A percentile compares a stretch with the other conserved stretches of the same genome.
These are phyloP conservation scores for Pinctada fucata DNA, from an alignment of 2,888 invertebrate species.

Conservation along the genomic window DNA sequence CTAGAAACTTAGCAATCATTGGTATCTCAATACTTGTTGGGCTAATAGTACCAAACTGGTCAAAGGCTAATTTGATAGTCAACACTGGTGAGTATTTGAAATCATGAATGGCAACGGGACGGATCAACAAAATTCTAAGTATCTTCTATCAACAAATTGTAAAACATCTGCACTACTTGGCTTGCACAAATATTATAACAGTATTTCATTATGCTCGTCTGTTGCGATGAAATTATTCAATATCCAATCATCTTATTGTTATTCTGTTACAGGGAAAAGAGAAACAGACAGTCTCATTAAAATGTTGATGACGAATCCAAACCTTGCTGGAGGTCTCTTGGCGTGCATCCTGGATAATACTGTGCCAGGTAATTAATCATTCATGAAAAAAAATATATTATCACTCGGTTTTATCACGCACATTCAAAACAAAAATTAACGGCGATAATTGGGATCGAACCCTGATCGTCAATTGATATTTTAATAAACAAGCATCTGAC, in stretches of 20 bases:
- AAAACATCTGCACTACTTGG: too few relatives aligned
- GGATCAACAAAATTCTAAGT: too few relatives aligned
- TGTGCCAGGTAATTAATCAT: conserved; percentile 47
- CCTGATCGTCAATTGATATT: too few relatives aligned
- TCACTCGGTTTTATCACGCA: too few relatives aligned
- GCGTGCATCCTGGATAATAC: conserved; percentile 75
- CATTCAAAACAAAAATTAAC: too few relatives aligned
- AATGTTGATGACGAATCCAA: conserved; percentile 49
- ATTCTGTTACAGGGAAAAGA: conserved; percentile 31
- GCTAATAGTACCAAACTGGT: conserved; percentile 78
- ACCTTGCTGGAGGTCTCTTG: conserved; percentile 71
- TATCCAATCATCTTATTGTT: neutral
- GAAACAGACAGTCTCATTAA: conserved; percentile 41
- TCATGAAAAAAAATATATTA: too few relatives aligned
- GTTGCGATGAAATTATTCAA: neutral
- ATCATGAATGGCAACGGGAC: too few relatives aligned
- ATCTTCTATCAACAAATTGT: too few relatives aligned
- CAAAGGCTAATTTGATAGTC: conserved; percentile 41
- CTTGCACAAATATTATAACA: neutral
- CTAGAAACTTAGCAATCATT: conserved; percentile 89
- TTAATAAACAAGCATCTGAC: too few relatives aligned
- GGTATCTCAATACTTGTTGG: conserved; percentile 92
- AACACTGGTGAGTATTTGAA: conserved; percentile 42
- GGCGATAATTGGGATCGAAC: too few relatives aligned
- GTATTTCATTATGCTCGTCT: neutral